Evolutionary conservation across 2,888 invertebrate species (phyloP), one percentile per base, ranked within the genome.

Genomic region (Subacronicta megacephala): DNA sequence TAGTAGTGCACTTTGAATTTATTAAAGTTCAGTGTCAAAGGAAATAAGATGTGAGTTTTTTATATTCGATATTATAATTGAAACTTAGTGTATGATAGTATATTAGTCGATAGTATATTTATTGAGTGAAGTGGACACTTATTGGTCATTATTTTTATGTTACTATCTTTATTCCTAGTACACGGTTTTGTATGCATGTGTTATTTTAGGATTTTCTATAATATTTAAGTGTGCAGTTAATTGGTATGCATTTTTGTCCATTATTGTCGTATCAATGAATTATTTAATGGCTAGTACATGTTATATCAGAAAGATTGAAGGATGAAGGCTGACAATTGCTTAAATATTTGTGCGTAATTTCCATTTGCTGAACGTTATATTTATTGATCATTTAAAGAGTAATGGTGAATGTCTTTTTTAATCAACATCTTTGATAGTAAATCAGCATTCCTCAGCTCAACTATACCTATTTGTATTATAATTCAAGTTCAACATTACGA

Each of bases 1-100:
- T 72, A 72, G 63, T 51, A 49, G 72, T 68, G 68, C 72, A 67
- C 69, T 66, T 44, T 42, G 45, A 55, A 56, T 56, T 49, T 61
- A 61, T 61, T 56, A 15, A 66, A 66, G 62, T 62, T 52, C 62
- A 56, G 52, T 66, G 51, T 55, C 55, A 33, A 56, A 51, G 43
- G 51, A 57, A 60, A 64, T 54, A 53, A 51, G n/a, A 57, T 40
- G 69, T 69, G 62, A 69, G 68, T 69, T 46, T 69, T 46, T 41
- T 49, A 37, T 47, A 63, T 56, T 47, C 44, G 37, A 70, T 70
- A 64, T 64, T 64, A 52, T 49, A 49, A 64, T 70, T 52, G 41
- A 70, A 64, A 64, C 41, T 58, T 64, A 70, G 47, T 51, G 58
- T 42, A n/a, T n/a, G n/a, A n/a, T n/a, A n/a, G n/a, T n/a, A n/a